phyloP scores from a whole-genome alignment of 1,140 invertebrate species.

The Megalopta genalis region DNA sequence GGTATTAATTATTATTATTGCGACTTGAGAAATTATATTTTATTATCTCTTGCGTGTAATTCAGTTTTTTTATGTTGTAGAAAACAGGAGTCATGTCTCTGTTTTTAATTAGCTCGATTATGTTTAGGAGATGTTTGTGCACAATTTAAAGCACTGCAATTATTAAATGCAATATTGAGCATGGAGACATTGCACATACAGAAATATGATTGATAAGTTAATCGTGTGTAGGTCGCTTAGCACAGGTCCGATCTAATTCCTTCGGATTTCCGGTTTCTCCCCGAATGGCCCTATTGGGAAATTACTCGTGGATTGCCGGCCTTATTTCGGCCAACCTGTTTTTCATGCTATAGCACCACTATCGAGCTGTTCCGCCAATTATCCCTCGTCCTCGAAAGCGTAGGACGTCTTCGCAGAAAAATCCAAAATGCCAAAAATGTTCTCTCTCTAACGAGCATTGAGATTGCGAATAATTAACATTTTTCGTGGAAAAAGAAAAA shows the following conservation, averaged over 20 bases:
- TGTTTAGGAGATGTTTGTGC: too few species aligned
- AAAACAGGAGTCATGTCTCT: too few species aligned
- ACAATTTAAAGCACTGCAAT: too few species aligned
- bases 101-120: too few species aligned
- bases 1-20: too few species aligned
- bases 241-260: not conserved
- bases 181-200: not conserved
- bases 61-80: too few species aligned
- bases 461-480: too few species aligned
- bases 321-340: not conserved
- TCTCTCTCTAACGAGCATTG: too few species aligned
- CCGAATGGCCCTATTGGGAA: conserved; percentile 24
- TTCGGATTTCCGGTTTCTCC: not conserved
- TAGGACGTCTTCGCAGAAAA: not conserved
- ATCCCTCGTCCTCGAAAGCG: not conserved
- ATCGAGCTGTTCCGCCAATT: not conserved
- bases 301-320: conserved; percentile 7
- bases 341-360: not conserved
- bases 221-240: not conserved
- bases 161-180: not conserved
- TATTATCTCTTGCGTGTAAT: too few species aligned
- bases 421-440: too few species aligned
- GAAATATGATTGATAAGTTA: not conserved
- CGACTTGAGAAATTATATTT: too few species aligned
- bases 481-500: too few species aligned